Percentiles rank a stretch among this genome's conserved stretches.
Conservation (phyloP, 2,888 invertebrate species). For the Kryphioiulus occultus region DNA sequence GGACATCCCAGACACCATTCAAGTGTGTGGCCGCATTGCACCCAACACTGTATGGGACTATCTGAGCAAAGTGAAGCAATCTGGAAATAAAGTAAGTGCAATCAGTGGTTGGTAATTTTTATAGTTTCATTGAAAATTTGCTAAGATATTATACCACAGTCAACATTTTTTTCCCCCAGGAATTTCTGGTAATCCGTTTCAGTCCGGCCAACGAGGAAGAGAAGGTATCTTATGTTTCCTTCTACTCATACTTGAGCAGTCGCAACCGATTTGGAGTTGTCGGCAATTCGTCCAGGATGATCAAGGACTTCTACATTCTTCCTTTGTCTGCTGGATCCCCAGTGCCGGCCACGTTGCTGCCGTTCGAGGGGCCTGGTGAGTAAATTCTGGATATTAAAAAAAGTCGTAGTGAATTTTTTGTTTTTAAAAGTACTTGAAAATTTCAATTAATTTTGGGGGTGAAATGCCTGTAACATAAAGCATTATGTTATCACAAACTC, state of each 20-base stretch:
- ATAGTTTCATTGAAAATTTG: too few relatives aligned
- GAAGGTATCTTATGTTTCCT: conserved; percentile 80
- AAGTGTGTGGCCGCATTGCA: conserved; percentile 87
- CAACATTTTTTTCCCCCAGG: conserved; percentile 62
- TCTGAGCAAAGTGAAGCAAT: conserved; percentile 85
- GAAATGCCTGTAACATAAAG: too few relatives aligned
- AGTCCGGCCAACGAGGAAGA: conserved; percentile 84
- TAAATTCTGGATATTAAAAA: neutral
- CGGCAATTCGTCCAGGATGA: conserved; percentile 76
- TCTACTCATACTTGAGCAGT: conserved; percentile 88
- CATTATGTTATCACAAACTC: too few relatives aligned
- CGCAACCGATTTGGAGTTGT: conserved; percentile 79
- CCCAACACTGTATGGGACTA: conserved; percentile 93
- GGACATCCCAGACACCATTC: conserved; percentile 76
- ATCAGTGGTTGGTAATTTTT: too few relatives aligned
- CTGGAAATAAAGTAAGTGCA: conserved; percentile 73
- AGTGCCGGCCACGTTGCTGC: conserved; percentile 67
- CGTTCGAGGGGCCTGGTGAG: conserved; percentile 65
- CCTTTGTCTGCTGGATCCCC: conserved; percentile 78
- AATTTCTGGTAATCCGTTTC: conserved; percentile 82
- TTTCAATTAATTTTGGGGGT: too few relatives aligned
- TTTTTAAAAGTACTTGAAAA: too few relatives aligned
- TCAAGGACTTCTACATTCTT: conserved; percentile 93
- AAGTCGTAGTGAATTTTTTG: too few relatives aligned
- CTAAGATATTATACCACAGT: too few relatives aligned